These are phyloP conservation scores for Hyppa rectilinea DNA, from an alignment of 2,888 invertebrate species.

Conservation along the genomic window DNA sequence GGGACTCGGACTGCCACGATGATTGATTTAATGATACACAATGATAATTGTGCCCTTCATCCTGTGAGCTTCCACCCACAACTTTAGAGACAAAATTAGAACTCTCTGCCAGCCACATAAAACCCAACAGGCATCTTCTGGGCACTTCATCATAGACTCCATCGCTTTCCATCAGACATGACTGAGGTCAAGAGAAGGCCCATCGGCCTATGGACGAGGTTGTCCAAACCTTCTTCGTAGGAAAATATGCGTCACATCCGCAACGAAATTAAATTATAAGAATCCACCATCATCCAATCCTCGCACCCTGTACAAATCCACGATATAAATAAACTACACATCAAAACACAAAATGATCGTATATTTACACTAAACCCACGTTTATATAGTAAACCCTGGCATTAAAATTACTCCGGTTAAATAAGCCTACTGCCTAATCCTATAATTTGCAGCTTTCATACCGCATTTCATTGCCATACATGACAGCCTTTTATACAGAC, in stretches of 20 bases:
- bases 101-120: no score
- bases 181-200: no score
- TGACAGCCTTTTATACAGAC: conserved; percentile 49
- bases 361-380: conserved; percentile 37
- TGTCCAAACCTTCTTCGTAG: not conserved
- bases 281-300: not conserved
- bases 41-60: not conserved
- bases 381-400: conserved; percentile 42
- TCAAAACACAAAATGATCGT: conserved; percentile 28
- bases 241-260: no score
- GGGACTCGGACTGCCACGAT: no score
- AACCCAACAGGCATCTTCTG: no score
- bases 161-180: no score
- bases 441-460: conserved; percentile 49
- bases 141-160: no score
- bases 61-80: not conserved
- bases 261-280: not conserved
- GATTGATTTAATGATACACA: no score
- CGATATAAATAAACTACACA: conserved; percentile 15
- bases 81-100: no score
- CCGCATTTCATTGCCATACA: conserved; percentile 53
- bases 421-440: conserved; percentile 42
- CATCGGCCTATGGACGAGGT: no score
- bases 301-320: not conserved
- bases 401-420: conserved; percentile 31